These are phyloP conservation scores for Hormaphis cornu DNA, from an alignment of 1,140 invertebrate genomes.

Conservation along the genomic window DNA sequence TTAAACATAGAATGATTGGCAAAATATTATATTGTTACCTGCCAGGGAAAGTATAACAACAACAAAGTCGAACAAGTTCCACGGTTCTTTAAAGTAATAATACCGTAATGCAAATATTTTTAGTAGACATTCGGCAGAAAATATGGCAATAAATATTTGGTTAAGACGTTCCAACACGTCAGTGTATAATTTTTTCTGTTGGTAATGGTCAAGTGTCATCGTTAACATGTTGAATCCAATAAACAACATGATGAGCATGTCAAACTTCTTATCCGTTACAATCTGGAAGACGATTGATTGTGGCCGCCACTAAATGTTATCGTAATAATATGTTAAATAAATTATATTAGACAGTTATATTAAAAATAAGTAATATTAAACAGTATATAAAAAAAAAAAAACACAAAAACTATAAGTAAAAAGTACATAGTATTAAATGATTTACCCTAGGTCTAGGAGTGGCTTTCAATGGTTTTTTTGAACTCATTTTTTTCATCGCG, in stretches of 20 bases:
- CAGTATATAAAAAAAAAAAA: not conserved
- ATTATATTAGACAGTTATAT: too few relatives aligned
- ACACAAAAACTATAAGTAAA: not conserved
- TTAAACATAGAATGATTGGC: too few relatives aligned
- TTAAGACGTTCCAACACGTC: constrained; percentile 82
- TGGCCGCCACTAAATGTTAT: constrained; percentile 73
- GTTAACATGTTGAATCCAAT: constrained; percentile 98
- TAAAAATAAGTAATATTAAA: not conserved
- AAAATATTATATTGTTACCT: constrained; percentile 50
- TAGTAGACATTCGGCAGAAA: constrained; percentile 92
- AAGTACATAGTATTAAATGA: too few relatives aligned
- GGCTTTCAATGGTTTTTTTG: constrained; percentile 94
- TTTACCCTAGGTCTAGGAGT: constrained; percentile 89
- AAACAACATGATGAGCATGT: constrained; percentile 98
- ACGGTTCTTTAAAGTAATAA: constrained; percentile 97
- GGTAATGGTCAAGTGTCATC: constrained; percentile 95
- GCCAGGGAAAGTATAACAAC: constrained; percentile 97
- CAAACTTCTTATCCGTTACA: constrained; percentile 96
- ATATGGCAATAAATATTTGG: constrained; percentile 96
- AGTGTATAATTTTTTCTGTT: constrained; percentile 72
- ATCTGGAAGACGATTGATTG: constrained; percentile 95
- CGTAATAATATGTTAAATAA: too few relatives aligned
- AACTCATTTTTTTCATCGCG: constrained; percentile 99
- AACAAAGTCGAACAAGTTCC: constrained; percentile 99
- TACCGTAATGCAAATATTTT: constrained; percentile 94